Evolutionary conservation across 2,797 vertebrate genomes (phyloP).

Genomic region (Anguilla anguilla): DNA sequence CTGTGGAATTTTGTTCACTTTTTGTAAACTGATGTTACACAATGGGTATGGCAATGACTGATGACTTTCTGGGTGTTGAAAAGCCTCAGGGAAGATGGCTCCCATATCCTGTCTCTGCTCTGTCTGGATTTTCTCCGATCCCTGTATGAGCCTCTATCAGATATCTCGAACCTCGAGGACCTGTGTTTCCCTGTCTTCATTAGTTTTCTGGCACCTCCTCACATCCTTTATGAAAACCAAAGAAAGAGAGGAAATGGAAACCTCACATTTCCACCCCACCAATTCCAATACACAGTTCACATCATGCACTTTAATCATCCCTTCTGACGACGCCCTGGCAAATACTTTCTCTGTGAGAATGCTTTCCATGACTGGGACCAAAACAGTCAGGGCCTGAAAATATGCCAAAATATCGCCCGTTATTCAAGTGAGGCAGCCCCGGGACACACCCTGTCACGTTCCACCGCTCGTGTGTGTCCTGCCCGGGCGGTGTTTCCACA

Average conservation of each 20-base stretch:
- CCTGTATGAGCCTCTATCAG: constrained; percentile 2
- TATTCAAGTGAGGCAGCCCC: constrained; percentile 8
- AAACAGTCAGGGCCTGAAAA: neutral
- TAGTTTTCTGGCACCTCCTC: constrained; percentile 21
- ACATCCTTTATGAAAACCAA: constrained; percentile 15
- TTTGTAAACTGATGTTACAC: neutral
- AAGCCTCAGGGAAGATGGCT: neutral
- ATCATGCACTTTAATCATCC: neutral
- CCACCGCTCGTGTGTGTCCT: constrained; percentile 19
- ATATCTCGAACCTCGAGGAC: constrained; percentile 11
- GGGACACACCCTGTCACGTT: constrained; percentile 23
- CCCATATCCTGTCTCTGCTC: constrained; percentile 3
- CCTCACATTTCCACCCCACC: constrained; percentile 3
- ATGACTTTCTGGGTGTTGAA: neutral
- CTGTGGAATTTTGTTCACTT: neutral
- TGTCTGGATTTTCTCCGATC: constrained; percentile 7
- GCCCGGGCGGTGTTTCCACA: constrained; percentile 6
- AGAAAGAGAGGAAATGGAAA: constrained; percentile 17
- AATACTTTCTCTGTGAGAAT: neutral
- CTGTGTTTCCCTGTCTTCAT: constrained; percentile 10
- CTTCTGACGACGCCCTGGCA: neutral
- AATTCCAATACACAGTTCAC: neutral
- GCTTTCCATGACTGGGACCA: neutral
- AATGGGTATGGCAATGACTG: neutral
- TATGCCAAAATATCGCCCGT: neutral